Evolutionary conservation across 1,140 invertebrate species (phyloP), one percentile per base, ranked within the genome.

Genomic region (Brachystomella parvula): DNA sequence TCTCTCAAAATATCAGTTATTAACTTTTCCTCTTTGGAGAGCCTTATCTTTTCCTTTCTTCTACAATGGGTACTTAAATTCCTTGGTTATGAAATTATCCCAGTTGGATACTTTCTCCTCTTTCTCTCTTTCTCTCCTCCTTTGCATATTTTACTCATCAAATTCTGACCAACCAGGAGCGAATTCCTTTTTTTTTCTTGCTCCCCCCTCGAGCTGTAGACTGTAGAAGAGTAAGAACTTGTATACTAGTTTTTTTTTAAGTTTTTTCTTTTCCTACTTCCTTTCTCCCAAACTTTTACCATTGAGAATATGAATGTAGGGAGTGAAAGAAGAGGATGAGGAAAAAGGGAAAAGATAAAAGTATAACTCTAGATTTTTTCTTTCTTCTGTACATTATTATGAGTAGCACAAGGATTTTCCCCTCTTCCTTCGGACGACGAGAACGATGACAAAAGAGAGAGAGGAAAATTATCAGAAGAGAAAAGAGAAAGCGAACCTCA

Each of bases 111-210:
- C n/a, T n/a, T n/a, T n/a, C n/a, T n/a, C n/a, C n/a, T n/a, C n/a
- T n/a, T n/a, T n/a, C n/a, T n/a, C n/a, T n/a, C n/a, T n/a, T n/a
- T n/a, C n/a, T n/a, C n/a, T 44, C n/a, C 39, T 44, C 39, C n/a
- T 44, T 44, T 44, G 39, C 39, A 44, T 44, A 44, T 44, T 44
- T 44, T 44, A n/a, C 39, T 44, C 39, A 44, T 44, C 39, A 44
- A 44, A 44, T 44, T 44, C 39, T 9, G 39, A 44, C 39, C 39
- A 44, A n/a, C 9, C 9, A n/a, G 39, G 9, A 44, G 39, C 9
- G 39, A n/a, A n/a, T n/a, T n/a, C n/a, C n/a, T n/a, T n/a, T n/a
- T n/a, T n/a, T n/a, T n/a, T n/a, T n/a, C n/a, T n/a, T n/a, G n/a
- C n/a, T n/a, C n/a, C n/a, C n/a, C n/a, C n/a, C n/a, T n/a, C n/a